Conservation (phyloP, 2,888 invertebrate species). For the Orthosia gothica region DNA sequence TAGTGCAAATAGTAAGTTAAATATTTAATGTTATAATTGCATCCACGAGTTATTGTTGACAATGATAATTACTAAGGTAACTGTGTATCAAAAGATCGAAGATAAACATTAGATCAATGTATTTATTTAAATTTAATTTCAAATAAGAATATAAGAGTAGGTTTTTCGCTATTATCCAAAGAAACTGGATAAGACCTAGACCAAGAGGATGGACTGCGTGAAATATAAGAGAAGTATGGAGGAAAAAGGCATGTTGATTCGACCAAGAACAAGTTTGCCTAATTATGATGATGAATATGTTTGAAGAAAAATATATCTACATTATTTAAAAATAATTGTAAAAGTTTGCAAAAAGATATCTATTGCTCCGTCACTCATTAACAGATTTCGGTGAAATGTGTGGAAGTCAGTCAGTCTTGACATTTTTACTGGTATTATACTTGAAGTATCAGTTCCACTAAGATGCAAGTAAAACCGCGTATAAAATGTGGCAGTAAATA, state of each 20-base stretch:
- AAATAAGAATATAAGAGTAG: too few species aligned
- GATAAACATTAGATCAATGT: not conserved
- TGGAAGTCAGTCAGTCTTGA: too few species aligned
- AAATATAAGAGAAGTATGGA: not conserved
- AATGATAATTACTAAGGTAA: not conserved
- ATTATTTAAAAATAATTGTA: too few species aligned
- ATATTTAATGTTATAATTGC: conserved; percentile 38
- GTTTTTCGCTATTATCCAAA: too few species aligned
- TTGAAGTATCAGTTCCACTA: not conserved
- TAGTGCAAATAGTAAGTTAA: conserved; percentile 21
- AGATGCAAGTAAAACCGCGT: not conserved
- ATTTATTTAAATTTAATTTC: too few species aligned
- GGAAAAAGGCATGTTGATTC: too few species aligned
- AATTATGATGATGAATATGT: not conserved
- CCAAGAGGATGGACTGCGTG: too few species aligned
- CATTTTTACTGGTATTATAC: too few species aligned
- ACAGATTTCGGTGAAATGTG: not conserved
- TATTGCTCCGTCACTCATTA: not conserved
- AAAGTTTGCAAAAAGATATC: too few species aligned
- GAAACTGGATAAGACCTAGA: too few species aligned
- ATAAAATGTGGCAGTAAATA: not conserved
- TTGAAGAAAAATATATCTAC: too few species aligned
- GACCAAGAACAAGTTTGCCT: not conserved
- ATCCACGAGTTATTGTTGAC: conserved; percentile 3
- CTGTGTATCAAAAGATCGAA: not conserved